Evolutionary conservation across 1,140 invertebrate species (phyloP), one percentile per base, ranked within the genome.

Genomic region (Brachionus plicatilis): DNA sequence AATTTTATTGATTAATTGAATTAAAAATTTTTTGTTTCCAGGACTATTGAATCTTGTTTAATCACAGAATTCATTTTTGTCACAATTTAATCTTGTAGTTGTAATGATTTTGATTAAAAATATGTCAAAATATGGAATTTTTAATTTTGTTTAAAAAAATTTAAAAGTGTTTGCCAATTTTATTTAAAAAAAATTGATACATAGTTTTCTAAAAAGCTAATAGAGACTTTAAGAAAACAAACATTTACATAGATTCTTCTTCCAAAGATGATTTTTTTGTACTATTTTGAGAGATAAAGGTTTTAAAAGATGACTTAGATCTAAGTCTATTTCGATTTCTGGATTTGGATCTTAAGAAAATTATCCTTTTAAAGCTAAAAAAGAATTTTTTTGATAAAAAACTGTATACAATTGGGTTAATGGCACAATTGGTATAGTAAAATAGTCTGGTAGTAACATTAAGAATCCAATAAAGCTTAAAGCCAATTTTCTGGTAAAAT

Each of bases 381-480:
- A 9, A 27, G 45, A 82, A 82, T 65, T 82, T 82, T 65, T 82
- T 65, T 17, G 79, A 82, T 14, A 82, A 82, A 68, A 43, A 82
- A 82, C 33, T 82, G 20, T 82, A 82, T 20, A 82, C 20, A 7
- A 82, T 65, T 0, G 79, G 79, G n/a, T 82, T 82, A 65, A 82
- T 82, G 17, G 79, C 56, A 56, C 79, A 65, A 37, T 82, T 82
- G 14, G 60, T 43, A 47, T 82, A 82, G n/a, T 45, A 82, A 65
- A 82, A 82, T 60, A 82, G 12, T 20, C 79, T 37, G 11, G n/a
- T 20, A 41, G 53, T 82, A 41, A 82, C 24, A 68, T 82, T 82
- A 3, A 82, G 4, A 68, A 65, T 56, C 79, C 79, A 82, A 37
- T 65, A 82, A 68, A 65, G 24, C 6, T 41, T 82, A 27, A 65